These are phyloP conservation scores for Proterorhinus semilunaris DNA, from an alignment of 2,113 vertebrate species.

Conservation along the genomic window DNA sequence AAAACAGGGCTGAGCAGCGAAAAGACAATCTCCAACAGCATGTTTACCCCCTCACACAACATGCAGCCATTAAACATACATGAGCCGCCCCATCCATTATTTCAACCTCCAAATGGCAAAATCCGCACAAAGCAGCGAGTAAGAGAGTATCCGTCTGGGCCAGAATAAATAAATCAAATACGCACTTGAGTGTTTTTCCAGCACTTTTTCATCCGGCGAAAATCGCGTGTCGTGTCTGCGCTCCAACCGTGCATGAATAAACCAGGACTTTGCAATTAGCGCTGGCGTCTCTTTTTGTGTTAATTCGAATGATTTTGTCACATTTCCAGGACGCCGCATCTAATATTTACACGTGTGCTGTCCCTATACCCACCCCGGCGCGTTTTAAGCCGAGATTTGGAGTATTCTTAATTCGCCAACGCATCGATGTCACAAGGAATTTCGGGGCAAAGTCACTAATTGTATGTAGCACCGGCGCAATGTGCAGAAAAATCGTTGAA, in stretches of 20 bases:
- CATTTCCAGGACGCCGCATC: conserved; percentile 85
- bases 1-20: conserved; percentile 77
- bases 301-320: conserved; percentile 96
- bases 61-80: conserved; percentile 82
- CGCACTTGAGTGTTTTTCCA: conserved; percentile 77
- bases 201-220: conserved; percentile 65
- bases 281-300: conserved; percentile 82
- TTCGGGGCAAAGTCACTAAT: conserved; percentile 96
- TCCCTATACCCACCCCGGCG: conserved; percentile 85
- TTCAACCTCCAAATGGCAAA: conserved; percentile 82
- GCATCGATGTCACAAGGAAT: conserved; percentile 95
- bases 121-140: conserved; percentile 78
- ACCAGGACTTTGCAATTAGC: conserved; percentile 72
- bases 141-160: conserved; percentile 78
- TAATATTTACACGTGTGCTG: conserved; percentile 92
- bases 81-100: conserved; percentile 80
- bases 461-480: conserved; percentile 94
- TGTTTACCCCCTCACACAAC: conserved; percentile 83
- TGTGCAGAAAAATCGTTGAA: conserved; percentile 91
- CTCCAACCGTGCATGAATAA: conserved; percentile 77
- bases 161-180: conserved; percentile 84
- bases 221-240: conserved; percentile 53
- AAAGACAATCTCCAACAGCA: conserved; percentile 80
- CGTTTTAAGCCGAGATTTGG: conserved; percentile 82
- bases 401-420: conserved; percentile 91